Base-by-base conservation (phyloP, 2,888 invertebrate species). In the Spatulosminthurus flaviceps region DNA sequence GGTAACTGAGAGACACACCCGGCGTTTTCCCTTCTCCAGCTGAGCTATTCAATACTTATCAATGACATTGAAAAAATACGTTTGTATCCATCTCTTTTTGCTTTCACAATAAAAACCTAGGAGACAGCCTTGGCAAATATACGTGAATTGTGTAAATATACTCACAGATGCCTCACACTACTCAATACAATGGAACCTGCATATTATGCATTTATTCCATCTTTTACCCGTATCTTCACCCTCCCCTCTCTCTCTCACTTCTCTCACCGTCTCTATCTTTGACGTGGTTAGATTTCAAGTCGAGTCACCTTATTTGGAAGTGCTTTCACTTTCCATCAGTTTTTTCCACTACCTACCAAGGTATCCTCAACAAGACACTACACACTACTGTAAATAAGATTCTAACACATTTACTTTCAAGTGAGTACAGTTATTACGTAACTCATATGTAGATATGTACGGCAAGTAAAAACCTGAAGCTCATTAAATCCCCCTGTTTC, bases 21-120 rank as follows among this genome's bases (percentile, higher is more conserved):
- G 79, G 79, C 72, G n/a, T 77, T 74, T 77, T 43, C 72, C 70
- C 41, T 41, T 22, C 51, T 79, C 79, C 79, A 79, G 79, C 79
- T 79, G 79, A 79, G 79, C 73, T 77, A 79, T 79, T 79, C 79
- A 60, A 73, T 51, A n/a, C 60, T 51, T 41, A 70, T 70, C 70
- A 70, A 74, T 74, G 64, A 74, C 74, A 64, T 74, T 74, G 74
- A 34, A 61, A 74, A 74, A 29, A 29, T 74, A 51, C n/a, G 24
- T 71, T 71, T 71, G 19, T 71, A 19, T 61, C 29, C 2, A 34
- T 60, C 61, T 61, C 61, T 28, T n/a, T n/a, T n/a, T 1, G 42
- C 51, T 51, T 16, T 19, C 43, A 7, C 19, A 34, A 7, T 9
- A 34, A 7, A 34, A 4, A 34, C 34, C 9, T 4, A 9, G 34